Conservation (phyloP, 2,113 vertebrate species). For the Gracilinanus agilis region DNA sequence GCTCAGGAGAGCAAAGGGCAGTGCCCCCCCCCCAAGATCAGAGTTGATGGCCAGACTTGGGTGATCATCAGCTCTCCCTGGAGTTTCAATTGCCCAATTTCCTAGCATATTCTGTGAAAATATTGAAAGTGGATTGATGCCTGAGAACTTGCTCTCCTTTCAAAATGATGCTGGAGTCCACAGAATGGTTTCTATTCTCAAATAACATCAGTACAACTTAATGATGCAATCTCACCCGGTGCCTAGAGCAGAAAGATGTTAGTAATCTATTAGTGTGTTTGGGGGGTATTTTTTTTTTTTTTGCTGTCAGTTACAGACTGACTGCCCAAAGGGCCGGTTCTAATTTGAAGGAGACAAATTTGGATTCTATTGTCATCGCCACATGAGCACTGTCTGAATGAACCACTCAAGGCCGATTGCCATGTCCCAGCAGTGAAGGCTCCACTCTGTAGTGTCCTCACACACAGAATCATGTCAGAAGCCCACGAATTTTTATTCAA, state of each 20-base stretch:
- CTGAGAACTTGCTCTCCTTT: neutral
- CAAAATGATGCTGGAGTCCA: neutral
- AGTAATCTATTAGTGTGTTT: neutral
- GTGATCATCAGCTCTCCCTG: neutral
- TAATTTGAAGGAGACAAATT: constrained; percentile 1
- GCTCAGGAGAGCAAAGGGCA: neutral
- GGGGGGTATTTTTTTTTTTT: neutral
- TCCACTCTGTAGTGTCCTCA: neutral
- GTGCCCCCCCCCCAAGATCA: neutral
- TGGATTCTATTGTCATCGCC: neutral
- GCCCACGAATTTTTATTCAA: constrained; percentile 1
- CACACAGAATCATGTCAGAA: neutral
- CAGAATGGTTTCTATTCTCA: neutral
- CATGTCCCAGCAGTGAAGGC: neutral
- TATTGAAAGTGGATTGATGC: neutral
- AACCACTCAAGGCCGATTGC: neutral
- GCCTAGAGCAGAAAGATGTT: neutral
- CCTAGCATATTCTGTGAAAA: neutral
- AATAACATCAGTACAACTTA: neutral
- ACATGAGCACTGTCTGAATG: neutral
- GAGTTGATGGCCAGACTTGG: neutral
- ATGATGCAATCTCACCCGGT: neutral
- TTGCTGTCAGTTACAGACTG: neutral
- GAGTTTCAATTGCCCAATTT: neutral
- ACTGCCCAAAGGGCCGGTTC: neutral